Evolutionary conservation across 2,888 invertebrate species (phyloP).

Genomic region (Poecilus cupreus): DNA sequence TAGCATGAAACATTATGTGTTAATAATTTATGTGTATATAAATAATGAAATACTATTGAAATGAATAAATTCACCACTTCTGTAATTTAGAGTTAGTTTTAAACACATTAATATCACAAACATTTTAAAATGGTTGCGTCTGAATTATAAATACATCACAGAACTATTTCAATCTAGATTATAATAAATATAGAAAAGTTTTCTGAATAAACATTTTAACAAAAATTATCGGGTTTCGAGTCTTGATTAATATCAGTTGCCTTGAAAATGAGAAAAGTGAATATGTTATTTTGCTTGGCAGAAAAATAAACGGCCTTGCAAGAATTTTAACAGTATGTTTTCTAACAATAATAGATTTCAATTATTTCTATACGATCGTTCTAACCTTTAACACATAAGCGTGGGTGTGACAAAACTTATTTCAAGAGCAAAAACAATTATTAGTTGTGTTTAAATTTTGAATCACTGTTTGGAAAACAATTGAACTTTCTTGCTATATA

Average conservation of each 20-base stretch:
- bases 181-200: too few species aligned
- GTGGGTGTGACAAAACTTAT: too few species aligned
- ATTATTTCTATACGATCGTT: too few species aligned
- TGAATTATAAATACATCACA: too few species aligned
- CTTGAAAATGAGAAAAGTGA: neutral
- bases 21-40: constrained; percentile 19
- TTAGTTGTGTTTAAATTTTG: too few species aligned
- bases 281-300: neutral
- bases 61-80: neutral
- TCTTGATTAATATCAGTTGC: neutral
- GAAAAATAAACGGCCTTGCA: neutral
- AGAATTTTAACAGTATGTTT: neutral
- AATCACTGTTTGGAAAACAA: too few species aligned
- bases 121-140: too few species aligned
- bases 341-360: neutral
- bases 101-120: neutral
- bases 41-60: constrained; percentile 4
- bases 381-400: too few species aligned
- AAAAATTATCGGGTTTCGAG: neutral
- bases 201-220: neutral
- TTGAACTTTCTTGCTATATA: too few species aligned
- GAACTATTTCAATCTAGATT: too few species aligned
- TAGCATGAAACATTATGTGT: neutral
- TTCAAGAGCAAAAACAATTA: too few species aligned
- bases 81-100: neutral